phyloP scores from a whole-genome alignment of 2,113 vertebrate species.

The Lota lota region DNA sequence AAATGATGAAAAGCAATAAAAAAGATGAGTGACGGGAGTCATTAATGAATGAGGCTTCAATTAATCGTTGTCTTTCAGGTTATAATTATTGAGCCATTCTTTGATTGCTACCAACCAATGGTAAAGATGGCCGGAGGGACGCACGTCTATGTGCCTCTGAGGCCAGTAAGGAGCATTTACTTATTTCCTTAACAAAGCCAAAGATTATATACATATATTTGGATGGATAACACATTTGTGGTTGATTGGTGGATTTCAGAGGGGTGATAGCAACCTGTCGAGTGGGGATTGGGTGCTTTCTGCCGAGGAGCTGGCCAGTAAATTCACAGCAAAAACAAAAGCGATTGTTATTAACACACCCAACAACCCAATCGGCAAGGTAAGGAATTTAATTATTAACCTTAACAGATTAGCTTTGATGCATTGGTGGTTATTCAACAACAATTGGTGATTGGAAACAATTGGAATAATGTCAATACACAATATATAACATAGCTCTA shows the following conservation, averaged over 20 bases:
- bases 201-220: not conserved
- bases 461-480: not conserved
- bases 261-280: constrained; percentile 55
- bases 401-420: not conserved
- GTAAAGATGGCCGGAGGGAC: constrained; percentile 86
- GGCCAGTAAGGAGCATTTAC: constrained; percentile 75
- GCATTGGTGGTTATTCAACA: not conserved
- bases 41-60: no score
- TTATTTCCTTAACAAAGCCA: not conserved
- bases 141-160: constrained; percentile 82
- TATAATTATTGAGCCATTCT: constrained; percentile 92
- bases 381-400: constrained; percentile 44
- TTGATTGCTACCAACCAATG: constrained; percentile 94
- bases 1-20: no score
- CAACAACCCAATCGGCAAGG: constrained; percentile 95
- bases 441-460: not conserved
- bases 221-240: not conserved
- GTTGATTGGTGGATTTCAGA: constrained; percentile 60
- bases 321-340: constrained; percentile 85
- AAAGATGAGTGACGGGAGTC: no score
- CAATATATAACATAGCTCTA: no score
- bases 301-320: constrained; percentile 81
- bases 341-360: constrained; percentile 89
- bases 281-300: constrained; percentile 87
- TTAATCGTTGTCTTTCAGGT: constrained; percentile 72